Evolutionary conservation across 2,888 invertebrate species (phyloP), one percentile per base, ranked within the genome.

Genomic region (Lepetodrilus schrolli): DNA sequence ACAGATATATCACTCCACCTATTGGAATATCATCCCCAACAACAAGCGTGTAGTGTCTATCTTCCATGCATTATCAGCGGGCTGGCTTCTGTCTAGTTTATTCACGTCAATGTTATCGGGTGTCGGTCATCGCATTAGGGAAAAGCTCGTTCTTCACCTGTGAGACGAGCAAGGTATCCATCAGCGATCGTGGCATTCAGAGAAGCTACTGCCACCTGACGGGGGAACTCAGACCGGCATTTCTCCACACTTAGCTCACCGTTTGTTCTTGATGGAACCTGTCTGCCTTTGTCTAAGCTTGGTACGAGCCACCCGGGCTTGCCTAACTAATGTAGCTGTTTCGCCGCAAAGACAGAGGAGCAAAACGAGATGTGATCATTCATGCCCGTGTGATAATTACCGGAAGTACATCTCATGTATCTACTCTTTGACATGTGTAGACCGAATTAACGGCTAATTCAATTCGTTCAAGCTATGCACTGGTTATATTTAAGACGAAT

Each of bases 31-130:
- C 43, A 13, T 4, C 34, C n/a, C 30, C 17, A 30, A 13, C 58
- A 58, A 30, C 58, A 58, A 23, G 34, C 34, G 48, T 17, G 4
- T 17, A 30, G 30, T 43, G 43, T 43, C 30, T 58, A 58, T 58
- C 58, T 34, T 34, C 2, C 26, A 7, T n/a, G 13, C 30, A 58
- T 58, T 58, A 58, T 1, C 58, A 30, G 4, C 10, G 30, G 8
- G 30, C 17, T 43, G 17, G 8, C 13, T 43, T 43, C 43, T 58
- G 58, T 13, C 58, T 34, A 23, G 58, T 26, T 58, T 58, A 58
- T 30, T 58, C 34, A 17, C n/a, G n/a, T 17, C 30, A n/a, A 58
- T 34, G 34, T 58, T 58, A 58, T 58, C 58, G 58, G 17, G 58
- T n/a, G 7, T 58, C 58, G 17, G 30, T 58, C 58, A 13, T n/a